These are phyloP conservation scores for Palythoa grandis DNA, from an alignment of 92 coral and sea anemone species.

Conservation along the genomic window DNA sequence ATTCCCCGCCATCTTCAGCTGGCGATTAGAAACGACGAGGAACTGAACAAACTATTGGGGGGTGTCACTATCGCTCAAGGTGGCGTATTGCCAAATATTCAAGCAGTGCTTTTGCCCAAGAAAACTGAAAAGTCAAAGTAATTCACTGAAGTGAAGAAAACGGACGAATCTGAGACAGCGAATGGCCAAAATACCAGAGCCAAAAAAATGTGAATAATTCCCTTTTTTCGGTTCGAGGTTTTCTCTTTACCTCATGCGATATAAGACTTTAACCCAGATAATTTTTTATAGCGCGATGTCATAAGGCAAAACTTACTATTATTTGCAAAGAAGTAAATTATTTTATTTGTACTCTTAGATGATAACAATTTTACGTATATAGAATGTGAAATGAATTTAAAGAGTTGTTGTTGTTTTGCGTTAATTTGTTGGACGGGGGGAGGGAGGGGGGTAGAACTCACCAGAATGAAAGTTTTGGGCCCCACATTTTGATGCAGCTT, in stretches of 20 bases:
- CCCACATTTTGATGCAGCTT: background rate
- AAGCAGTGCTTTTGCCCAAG: constrained; percentile 39
- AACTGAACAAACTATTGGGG: constrained; percentile 31
- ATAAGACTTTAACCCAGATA: no score
- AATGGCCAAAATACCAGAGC: background rate
- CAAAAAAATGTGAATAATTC: no score
- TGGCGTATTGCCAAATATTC: constrained; percentile 38
- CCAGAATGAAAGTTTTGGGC: no score
- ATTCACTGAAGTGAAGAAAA: background rate
- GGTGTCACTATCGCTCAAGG: constrained; percentile 39
- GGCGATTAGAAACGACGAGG: constrained; percentile 39
- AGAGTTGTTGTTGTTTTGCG: background rate
- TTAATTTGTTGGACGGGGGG: background rate
- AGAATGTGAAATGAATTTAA: background rate
- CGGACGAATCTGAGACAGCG: background rate
- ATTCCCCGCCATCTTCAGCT: constrained; percentile 46
- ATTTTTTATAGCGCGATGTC: no score
- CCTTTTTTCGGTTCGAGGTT: no score
- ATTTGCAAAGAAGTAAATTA: no score
- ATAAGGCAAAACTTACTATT: no score
- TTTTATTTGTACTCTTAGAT: background rate
- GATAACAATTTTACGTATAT: background rate
- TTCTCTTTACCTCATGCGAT: no score
- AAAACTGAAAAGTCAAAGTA: constrained; percentile 30
- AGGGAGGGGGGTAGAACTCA: no score